phyloP scores from a whole-genome alignment of 2,113 vertebrate species.

The Seriola rivoliana region DNA sequence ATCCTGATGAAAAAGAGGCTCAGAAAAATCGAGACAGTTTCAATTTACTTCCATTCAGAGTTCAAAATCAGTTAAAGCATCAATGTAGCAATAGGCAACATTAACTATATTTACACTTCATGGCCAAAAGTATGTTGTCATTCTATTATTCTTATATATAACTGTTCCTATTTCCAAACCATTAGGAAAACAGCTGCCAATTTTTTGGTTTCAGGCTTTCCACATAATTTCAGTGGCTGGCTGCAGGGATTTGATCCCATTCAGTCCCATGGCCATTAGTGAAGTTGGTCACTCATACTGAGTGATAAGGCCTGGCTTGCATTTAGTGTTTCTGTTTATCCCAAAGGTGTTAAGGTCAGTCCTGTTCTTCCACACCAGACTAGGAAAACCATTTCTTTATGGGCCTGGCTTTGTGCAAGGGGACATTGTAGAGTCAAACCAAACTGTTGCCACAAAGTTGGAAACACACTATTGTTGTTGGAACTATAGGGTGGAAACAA shows the following conservation, averaged over 20 bases:
- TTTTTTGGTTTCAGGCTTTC: not conserved
- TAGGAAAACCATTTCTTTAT: not conserved
- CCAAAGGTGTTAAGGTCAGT: no score
- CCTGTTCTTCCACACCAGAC: no score
- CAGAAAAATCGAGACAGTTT: not conserved
- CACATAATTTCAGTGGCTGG: not conserved
- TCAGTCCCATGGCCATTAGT: not conserved
- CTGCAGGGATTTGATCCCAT: not conserved
- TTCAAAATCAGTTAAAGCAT: not conserved
- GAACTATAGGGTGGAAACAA: not conserved
- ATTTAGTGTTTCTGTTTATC: no score
- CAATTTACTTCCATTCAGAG: not conserved
- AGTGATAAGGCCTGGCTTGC: not conserved
- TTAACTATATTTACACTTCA: not conserved
- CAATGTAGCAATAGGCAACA: not conserved
- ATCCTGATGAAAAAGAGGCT: not conserved
- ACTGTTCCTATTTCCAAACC: not conserved
- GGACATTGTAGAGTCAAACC: not conserved
- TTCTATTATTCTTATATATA: not conserved
- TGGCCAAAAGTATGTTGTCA: not conserved
- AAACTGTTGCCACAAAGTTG: not conserved
- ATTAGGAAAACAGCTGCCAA: not conserved
- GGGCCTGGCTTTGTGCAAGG: not conserved
- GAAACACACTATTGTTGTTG: not conserved
- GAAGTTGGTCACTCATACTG: not conserved